Percentiles rank a stretch among this genome's conserved stretches.
phyloP scores from a whole-genome alignment of 1,140 invertebrate genomes.

The Calephelis virginiensis region DNA sequence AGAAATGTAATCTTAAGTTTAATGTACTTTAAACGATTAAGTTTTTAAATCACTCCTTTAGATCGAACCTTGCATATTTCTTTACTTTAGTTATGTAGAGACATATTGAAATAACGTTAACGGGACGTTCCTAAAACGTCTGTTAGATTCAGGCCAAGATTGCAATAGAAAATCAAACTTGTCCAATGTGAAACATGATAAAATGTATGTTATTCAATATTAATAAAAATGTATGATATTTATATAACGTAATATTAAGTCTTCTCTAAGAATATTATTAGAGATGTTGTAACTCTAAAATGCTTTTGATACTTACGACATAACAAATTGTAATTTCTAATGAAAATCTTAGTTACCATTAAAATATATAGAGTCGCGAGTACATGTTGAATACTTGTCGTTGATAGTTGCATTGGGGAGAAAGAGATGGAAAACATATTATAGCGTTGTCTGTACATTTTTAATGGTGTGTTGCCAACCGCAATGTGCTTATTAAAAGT shows the following conservation, averaged over 20 bases:
- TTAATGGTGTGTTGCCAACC: no score
- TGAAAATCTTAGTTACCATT: neutral
- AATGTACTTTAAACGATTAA: neutral
- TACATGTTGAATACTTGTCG: neutral
- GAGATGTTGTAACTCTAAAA: conserved; percentile 1
- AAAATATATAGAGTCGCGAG: neutral
- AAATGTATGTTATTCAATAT: neutral
- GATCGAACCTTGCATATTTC: neutral
- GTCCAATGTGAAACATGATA: neutral
- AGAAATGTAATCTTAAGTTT: neutral
- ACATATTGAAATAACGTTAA: no score
- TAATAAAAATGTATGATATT: neutral
- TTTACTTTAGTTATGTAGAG: no score
- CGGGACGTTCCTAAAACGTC: no score
- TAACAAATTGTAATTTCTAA: neutral
- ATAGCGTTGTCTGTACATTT: no score
- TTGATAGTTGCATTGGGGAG: no score
- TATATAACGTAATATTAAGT: neutral
- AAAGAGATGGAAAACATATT: no score
- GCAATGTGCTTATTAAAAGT: no score
- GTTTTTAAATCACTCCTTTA: neutral
- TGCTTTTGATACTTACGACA: neutral
- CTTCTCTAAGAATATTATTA: neutral
- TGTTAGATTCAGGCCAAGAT: no score
- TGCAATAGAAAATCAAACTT: neutral